Evolutionary conservation across 2,888 invertebrate genomes (phyloP).

Genomic region (Acrobasis consociella): DNA sequence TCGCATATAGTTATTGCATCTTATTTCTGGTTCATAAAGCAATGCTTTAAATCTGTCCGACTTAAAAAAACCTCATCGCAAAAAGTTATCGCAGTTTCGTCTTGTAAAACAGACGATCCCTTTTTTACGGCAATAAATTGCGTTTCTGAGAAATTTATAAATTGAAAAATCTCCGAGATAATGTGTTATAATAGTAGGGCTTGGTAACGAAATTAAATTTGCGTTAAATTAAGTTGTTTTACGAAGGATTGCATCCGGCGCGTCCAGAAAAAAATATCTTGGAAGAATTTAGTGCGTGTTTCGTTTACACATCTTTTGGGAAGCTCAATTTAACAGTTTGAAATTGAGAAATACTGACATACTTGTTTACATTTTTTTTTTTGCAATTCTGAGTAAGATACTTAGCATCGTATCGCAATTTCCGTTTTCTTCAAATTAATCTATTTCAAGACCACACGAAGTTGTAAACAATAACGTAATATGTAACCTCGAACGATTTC

Average conservation of each 20-base stretch:
- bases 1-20: background rate
- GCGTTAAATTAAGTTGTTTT: slow-evolving; percentile 54
- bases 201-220: slow-evolving; percentile 48
- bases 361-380: background rate
- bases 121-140: slow-evolving; percentile 48
- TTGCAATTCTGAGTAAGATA: background rate
- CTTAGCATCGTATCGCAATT: background rate
- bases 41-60: slow-evolving; percentile 14
- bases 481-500: slow-evolving; percentile 2
- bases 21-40: slow-evolving; percentile 15
- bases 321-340: background rate
- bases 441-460: slow-evolving; percentile 11
- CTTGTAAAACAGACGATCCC: slow-evolving; percentile 33
- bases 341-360: slow-evolving; percentile 8
- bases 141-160: slow-evolving; percentile 53
- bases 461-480: slow-evolving; percentile 7
- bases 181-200: slow-evolving; percentile 53
- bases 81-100: slow-evolving; percentile 10
- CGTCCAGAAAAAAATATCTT: background rate
- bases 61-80: slow-evolving; percentile 5
- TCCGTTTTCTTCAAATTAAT: slow-evolving; percentile 3
- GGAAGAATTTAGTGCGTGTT: background rate
- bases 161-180: slow-evolving; percentile 52
- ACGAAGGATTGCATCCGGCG: background rate
- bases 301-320: background rate